Percentiles rank a stretch among this genome's conserved stretches.
Evolutionary conservation across 2,888 invertebrate species (phyloP).

Genomic region (Cybosia mesomella): DNA sequence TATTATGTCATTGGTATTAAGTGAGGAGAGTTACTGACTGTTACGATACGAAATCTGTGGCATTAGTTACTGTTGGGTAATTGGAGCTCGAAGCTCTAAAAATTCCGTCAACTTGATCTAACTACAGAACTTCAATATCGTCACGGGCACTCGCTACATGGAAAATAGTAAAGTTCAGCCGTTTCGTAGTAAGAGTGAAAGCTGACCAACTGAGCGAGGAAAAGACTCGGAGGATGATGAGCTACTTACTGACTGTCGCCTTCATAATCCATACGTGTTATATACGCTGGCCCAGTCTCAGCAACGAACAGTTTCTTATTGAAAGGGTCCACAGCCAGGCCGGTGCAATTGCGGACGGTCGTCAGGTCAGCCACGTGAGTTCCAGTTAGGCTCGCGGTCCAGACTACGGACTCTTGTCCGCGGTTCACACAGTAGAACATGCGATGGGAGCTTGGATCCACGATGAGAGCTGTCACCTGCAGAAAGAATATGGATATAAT

Average conservation of each 20-base stretch:
- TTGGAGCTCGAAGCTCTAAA: not conserved
- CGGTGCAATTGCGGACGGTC: conserved; percentile 69
- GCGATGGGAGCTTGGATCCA: conserved; percentile 88
- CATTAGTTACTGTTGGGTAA: not conserved
- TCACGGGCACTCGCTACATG: too few relatives aligned
- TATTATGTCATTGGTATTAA: too few relatives aligned
- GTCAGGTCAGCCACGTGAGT: conserved; percentile 73
- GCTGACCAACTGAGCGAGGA: too few relatives aligned
- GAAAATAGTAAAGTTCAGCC: too few relatives aligned
- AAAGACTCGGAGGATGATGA: not conserved
- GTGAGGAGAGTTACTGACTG: too few relatives aligned
- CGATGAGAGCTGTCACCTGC: conserved; percentile 87
- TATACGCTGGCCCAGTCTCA: conserved; percentile 84
- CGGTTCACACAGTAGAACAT: conserved; percentile 87
- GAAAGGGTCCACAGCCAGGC: conserved; percentile 83
- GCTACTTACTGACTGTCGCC: conserved; percentile 67
- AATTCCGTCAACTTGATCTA: not conserved
- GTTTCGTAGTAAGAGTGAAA: too few relatives aligned
- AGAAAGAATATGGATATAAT: not conserved
- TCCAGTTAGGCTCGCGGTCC: conserved; percentile 86
- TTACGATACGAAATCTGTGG: too few relatives aligned
- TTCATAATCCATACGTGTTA: conserved; percentile 78
- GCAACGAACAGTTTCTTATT: conserved; percentile 90
- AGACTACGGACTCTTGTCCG: conserved; percentile 80
- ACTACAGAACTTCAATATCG: not conserved